Percentiles rank a stretch among this genome's conserved stretches.
Conservation (phyloP, 1,140 invertebrate genomes). For the Holotrichia oblita region DNA sequence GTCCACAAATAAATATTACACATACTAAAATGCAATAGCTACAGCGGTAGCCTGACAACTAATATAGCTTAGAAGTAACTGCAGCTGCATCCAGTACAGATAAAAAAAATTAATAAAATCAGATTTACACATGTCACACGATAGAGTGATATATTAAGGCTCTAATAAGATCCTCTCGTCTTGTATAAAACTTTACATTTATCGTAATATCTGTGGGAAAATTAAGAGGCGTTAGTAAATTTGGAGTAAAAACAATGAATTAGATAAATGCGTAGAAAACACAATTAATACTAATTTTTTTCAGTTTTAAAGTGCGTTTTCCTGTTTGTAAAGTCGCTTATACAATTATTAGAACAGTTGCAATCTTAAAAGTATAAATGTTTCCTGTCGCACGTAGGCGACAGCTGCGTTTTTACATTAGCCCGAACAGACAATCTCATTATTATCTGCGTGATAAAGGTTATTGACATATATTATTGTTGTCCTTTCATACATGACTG, state of each 20-base stretch:
- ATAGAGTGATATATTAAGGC: no score
- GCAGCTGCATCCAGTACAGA: no score
- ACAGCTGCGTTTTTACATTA: background rate
- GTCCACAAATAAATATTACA: no score
- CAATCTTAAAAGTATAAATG: background rate
- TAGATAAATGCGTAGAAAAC: conserved; percentile 18
- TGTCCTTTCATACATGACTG: background rate
- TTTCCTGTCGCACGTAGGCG: background rate
- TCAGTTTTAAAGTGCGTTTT: background rate
- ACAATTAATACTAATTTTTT: conserved; percentile 30
- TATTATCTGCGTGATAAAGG: conserved; percentile 2
- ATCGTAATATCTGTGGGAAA: no score
- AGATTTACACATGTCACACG: no score
- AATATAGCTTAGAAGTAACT: no score
- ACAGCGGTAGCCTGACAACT: no score
- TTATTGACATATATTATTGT: background rate
- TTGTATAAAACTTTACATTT: no score
- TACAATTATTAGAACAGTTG: background rate
- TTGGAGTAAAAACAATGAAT: background rate
- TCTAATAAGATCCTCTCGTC: no score
- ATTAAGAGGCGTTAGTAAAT: no score
- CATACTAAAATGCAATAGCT: no score
- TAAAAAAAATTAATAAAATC: no score
- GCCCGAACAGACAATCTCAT: background rate
- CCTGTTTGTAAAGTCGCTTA: background rate